Conservation (phyloP, 2,113 vertebrate species). For the Daboia siamensis region DNA sequence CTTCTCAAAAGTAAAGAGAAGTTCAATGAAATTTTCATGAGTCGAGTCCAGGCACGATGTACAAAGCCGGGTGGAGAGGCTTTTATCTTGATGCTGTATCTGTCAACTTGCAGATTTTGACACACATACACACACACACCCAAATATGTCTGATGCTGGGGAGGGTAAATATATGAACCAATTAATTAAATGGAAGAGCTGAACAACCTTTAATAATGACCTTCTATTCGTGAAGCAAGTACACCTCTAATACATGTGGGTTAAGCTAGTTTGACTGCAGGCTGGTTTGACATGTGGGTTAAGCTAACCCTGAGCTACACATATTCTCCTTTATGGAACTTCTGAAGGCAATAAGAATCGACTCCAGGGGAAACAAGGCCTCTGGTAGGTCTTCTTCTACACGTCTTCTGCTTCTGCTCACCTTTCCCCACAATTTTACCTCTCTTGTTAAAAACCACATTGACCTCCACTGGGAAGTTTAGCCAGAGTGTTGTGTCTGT, state of each 20-base stretch:
- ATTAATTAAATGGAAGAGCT: slow-evolving; percentile 58
- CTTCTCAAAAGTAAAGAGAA: not conserved
- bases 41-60: not conserved
- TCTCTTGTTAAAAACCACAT: not conserved
- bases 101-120: not conserved
- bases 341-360: not conserved
- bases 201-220: slow-evolving; percentile 40
- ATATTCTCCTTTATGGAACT: too few relatives aligned
- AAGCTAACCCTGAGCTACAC: too few relatives aligned
- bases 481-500: not conserved
- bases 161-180: slow-evolving; percentile 42
- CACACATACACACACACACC: too few relatives aligned
- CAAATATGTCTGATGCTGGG: slow-evolving; percentile 12
- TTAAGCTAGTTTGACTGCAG: too few relatives aligned
- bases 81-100: not conserved
- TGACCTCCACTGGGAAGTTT: not conserved
- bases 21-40: not conserved
- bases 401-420: not conserved
- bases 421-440: not conserved
- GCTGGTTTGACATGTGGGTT: not conserved
- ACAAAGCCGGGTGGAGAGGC: not conserved
- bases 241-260: slow-evolving; percentile 20
- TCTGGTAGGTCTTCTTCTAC: not conserved
- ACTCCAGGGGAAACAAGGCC: not conserved
- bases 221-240: not conserved